phyloP scores from a whole-genome alignment of 2,797 vertebrate species.

The Varecia variegata region DNA sequence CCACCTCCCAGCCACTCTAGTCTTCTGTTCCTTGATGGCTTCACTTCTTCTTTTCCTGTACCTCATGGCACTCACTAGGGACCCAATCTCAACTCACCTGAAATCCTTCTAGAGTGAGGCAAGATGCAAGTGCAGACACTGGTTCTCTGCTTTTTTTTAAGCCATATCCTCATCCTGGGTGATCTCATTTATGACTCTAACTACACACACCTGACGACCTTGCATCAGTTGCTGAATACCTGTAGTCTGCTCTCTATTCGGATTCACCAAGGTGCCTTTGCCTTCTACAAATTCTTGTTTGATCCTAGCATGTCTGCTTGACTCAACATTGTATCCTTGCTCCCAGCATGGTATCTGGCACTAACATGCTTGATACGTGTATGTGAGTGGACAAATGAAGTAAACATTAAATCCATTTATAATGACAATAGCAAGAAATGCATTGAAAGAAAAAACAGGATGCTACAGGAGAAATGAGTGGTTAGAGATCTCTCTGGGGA shows the following conservation, averaged over 20 bases:
- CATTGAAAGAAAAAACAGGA: background rate
- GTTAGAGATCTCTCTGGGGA: background rate
- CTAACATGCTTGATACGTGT: background rate
- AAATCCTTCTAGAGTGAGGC: background rate
- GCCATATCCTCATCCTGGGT: background rate
- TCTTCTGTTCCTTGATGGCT: background rate
- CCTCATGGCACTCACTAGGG: background rate
- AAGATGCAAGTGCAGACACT: background rate
- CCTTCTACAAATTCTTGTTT: background rate
- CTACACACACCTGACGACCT: background rate
- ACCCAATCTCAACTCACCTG: background rate
- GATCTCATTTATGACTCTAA: background rate
- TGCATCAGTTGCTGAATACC: background rate
- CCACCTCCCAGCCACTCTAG: accelerated
- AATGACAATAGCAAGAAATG: background rate
- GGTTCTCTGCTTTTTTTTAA: background rate
- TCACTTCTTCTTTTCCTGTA: background rate
- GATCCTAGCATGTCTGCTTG: background rate
- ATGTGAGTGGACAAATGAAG: background rate
- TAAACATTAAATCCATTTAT: background rate
- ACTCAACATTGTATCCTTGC: background rate
- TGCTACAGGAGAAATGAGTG: background rate
- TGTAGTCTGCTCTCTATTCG: background rate
- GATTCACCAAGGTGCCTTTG: background rate
- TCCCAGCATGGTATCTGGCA: background rate